phyloP scores from a whole-genome alignment of 92 coral and sea anemone genomes.

The Metridium senile region DNA sequence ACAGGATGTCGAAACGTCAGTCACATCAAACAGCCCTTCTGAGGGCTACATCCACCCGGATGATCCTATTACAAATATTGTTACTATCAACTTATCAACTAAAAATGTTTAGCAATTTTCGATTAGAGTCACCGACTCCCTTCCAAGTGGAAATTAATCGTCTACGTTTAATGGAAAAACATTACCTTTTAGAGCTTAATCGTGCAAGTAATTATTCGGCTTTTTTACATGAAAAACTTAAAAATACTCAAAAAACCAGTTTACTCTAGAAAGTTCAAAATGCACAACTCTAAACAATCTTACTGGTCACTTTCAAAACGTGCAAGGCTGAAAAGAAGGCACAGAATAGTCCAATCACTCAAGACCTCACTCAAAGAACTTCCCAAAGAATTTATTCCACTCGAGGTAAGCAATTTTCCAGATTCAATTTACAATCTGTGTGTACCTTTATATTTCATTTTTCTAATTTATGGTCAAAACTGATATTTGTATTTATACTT shows the following conservation, averaged over 20 bases:
- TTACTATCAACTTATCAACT: no score
- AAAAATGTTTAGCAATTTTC: no score
- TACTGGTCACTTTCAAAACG: neutral
- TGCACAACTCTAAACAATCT: neutral
- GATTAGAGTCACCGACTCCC: no score
- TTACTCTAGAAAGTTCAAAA: neutral
- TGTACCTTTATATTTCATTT: neutral
- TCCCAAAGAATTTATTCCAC: slow-evolving; percentile 1
- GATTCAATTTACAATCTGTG: neutral
- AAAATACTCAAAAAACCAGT: neutral
- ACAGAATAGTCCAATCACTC: neutral
- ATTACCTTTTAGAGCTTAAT: neutral
- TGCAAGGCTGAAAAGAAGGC: neutral
- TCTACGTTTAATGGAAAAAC: no score
- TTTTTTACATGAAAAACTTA: neutral
- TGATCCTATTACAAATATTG: no score
- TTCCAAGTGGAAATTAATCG: no score
- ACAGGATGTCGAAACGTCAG: no score
- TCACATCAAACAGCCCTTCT: no score
- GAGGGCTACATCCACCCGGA: no score
- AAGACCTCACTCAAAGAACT: neutral
- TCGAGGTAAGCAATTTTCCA: neutral
- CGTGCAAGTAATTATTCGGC: neutral
- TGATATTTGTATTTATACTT: no score
- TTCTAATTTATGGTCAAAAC: no score